Conservation (phyloP, 2,797 vertebrate species). For the Thaleichthys pacificus region DNA sequence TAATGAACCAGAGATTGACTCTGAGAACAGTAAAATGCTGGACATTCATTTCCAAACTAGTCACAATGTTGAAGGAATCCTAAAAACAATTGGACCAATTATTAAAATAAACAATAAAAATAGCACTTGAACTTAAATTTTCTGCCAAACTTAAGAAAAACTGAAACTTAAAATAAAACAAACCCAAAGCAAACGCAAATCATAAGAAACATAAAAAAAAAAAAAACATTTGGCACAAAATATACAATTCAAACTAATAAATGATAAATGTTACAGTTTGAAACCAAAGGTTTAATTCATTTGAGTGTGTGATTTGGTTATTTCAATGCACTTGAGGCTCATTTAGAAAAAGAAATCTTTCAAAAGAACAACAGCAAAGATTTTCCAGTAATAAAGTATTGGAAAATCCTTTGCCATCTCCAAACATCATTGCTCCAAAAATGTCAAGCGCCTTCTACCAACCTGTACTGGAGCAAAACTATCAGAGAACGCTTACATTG, state of each 20-base stretch:
- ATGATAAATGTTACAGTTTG: conserved; percentile 42
- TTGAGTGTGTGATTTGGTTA: conserved; percentile 38
- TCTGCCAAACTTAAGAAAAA: conserved; percentile 54
- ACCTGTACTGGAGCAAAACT: conserved; percentile 17
- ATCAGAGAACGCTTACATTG: conserved; percentile 33
- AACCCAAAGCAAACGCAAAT: conserved; percentile 34
- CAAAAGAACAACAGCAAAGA: conserved; percentile 28
- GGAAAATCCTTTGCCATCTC: conserved; percentile 11
- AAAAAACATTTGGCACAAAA: conserved; percentile 68
- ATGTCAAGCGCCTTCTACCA: conserved; percentile 7
- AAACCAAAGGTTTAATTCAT: conserved; percentile 27
- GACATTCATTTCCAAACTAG: conserved; percentile 34
- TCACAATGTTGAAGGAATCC: conserved; percentile 33
- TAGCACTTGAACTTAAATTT: conserved; percentile 47
- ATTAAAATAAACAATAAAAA: conserved; percentile 50
- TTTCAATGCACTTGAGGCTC: conserved; percentile 68
- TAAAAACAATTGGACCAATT: conserved; percentile 41
- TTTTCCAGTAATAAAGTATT: conserved; percentile 15
- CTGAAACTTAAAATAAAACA: conserved; percentile 24
- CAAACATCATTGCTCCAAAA: conserved; percentile 3
- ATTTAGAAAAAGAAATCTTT: conserved; percentile 37
- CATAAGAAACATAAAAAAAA: conserved; percentile 38
- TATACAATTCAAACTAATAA: conserved; percentile 28
- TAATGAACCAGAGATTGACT: conserved; percentile 34
- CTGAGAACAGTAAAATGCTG: conserved; percentile 29